Conservation (phyloP, 2,113 vertebrate species). For the Eolophus roseicapilla region DNA sequence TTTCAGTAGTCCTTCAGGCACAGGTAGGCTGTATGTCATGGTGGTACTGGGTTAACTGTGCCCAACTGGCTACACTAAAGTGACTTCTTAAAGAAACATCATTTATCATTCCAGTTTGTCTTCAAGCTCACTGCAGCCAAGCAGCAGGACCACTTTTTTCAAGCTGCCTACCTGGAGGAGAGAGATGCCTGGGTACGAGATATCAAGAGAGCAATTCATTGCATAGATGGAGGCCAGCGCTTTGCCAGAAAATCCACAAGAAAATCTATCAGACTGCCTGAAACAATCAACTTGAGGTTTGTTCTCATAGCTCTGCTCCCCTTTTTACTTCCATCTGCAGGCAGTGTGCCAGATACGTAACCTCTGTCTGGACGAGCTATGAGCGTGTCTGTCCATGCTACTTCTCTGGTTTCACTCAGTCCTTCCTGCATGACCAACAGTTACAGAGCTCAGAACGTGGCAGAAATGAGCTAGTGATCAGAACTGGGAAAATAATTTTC, state of each 20-base stretch:
- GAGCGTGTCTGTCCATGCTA: not conserved
- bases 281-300: slow-evolving; percentile 87
- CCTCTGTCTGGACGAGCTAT: not conserved
- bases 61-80: not conserved
- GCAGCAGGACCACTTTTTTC: slow-evolving; percentile 95
- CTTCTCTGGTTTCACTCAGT: not conserved
- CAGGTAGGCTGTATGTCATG: not conserved
- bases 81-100: not conserved
- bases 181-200: slow-evolving; percentile 94
- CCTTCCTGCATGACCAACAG: not conserved
- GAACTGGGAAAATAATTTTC: not conserved
- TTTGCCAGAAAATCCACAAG: slow-evolving; percentile 95
- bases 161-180: slow-evolving; percentile 90
- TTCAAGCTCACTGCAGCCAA: slow-evolving; percentile 88
- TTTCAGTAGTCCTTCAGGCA: not conserved
- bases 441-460: not conserved
- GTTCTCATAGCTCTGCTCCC: not conserved
- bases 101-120: slow-evolving; percentile 81
- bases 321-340: not conserved
- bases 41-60: not conserved
- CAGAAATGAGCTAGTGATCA: not conserved
- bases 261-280: slow-evolving; percentile 88
- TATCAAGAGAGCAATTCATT: slow-evolving; percentile 84
- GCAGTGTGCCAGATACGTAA: not conserved
- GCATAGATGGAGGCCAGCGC: slow-evolving; percentile 83